Evolutionary conservation across 2,113 vertebrate species (phyloP).

Genomic region (Dicerorhinus sumatrensis): DNA sequence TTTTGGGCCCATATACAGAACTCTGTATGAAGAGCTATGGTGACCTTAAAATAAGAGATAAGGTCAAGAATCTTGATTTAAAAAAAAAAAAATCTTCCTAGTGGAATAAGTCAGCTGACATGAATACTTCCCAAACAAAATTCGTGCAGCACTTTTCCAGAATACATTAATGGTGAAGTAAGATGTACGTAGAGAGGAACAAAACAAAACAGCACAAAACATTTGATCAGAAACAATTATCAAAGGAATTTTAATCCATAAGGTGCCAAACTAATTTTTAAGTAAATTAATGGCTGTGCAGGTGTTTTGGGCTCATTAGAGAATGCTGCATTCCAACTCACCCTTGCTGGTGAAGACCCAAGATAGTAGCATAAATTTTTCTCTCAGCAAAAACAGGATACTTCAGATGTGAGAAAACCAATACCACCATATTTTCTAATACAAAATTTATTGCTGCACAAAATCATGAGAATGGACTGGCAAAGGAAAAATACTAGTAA

Average conservation of each 20-base stretch:
- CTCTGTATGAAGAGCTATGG: background rate
- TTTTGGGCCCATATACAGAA: background rate
- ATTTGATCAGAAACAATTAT: background rate
- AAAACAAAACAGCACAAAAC: background rate
- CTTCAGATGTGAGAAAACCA: background rate
- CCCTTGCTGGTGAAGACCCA: background rate
- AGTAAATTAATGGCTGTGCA: background rate
- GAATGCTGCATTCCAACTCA: background rate
- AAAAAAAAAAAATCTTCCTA: background rate
- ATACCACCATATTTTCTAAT: background rate
- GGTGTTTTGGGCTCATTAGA: background rate
- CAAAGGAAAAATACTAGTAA: background rate
- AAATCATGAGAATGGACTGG: background rate
- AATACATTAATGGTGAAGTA: background rate
- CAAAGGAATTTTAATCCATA: constrained; percentile 6
- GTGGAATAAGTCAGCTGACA: background rate
- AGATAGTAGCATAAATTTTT: background rate
- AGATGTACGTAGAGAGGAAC: background rate
- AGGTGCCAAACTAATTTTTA: background rate
- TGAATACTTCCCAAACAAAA: background rate
- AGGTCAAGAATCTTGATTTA: background rate
- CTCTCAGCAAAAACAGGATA: background rate
- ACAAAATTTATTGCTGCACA: background rate
- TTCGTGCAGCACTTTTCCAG: background rate
- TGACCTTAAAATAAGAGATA: background rate